phyloP scores from a whole-genome alignment of 2,888 invertebrate genomes.

The Agriopis aurantiaria region DNA sequence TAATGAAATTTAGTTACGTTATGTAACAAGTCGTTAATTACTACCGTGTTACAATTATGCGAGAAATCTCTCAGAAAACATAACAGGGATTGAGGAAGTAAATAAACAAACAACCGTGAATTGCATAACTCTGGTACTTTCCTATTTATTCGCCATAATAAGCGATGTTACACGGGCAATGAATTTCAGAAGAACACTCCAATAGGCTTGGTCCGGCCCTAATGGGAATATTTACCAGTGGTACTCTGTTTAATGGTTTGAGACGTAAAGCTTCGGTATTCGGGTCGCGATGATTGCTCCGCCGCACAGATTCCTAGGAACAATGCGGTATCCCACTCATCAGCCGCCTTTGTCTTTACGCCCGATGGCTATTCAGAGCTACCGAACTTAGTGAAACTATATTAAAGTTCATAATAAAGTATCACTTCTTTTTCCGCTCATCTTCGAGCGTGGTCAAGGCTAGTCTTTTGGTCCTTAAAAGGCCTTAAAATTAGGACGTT shows the following conservation, averaged over 20 bases:
- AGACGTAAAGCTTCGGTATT: conserved; percentile 63
- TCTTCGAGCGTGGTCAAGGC: conserved; percentile 1
- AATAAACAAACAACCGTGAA: conserved; percentile 2
- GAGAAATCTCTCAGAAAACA: conserved; percentile 1
- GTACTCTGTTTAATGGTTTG: conserved; percentile 46
- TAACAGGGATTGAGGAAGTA: conserved; percentile 20
- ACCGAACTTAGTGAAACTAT: conserved; percentile 29
- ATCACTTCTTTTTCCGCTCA: not conserved
- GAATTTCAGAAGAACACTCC: conserved; percentile 26
- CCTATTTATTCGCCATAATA: conserved; percentile 22
- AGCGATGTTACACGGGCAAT: conserved; percentile 32
- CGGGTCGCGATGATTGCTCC: conserved; percentile 74
- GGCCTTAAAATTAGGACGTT: not conserved
- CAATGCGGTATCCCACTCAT: conserved; percentile 65
- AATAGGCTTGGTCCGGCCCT: conserved; percentile 25
- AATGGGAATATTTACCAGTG: conserved; percentile 40
- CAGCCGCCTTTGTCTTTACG: conserved; percentile 66
- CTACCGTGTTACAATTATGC: conserved; percentile 2
- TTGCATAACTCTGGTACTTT: conserved; percentile 18
- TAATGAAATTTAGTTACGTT: not conserved
- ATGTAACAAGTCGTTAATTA: not conserved
- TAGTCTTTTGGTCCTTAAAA: not conserved
- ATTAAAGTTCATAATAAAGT: conserved; percentile 12
- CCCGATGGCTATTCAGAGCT: conserved; percentile 44
- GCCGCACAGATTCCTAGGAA: conserved; percentile 66